These are phyloP conservation scores for Ceraclea dissimilis DNA, from an alignment of 2,888 invertebrate species.

Conservation along the genomic window DNA sequence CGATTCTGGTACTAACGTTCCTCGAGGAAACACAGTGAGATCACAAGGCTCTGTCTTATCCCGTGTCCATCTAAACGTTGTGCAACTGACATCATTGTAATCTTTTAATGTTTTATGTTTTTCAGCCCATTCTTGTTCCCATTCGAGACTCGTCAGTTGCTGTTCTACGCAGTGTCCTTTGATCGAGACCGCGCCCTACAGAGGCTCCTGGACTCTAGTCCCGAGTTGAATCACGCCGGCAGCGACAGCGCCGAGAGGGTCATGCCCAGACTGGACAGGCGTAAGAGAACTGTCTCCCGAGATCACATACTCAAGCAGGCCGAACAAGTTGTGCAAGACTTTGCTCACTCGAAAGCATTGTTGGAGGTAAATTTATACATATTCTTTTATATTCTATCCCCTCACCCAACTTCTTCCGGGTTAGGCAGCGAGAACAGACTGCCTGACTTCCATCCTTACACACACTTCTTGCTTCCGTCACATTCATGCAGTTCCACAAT, in stretches of 20 bases:
- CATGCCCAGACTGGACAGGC: slow-evolving; percentile 85
- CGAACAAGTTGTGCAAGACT: slow-evolving; percentile 89
- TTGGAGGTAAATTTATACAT: slow-evolving; percentile 63
- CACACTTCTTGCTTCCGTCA: too few relatives aligned
- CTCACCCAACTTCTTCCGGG: slow-evolving; percentile 48
- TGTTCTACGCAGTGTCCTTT: slow-evolving; percentile 96
- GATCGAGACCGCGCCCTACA: slow-evolving; percentile 96
- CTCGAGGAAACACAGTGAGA: too few relatives aligned
- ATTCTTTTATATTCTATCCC: background rate
- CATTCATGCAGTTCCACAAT: too few relatives aligned
- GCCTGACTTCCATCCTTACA: too few relatives aligned
- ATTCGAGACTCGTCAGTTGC: slow-evolving; percentile 91
- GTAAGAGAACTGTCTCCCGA: slow-evolving; percentile 83
- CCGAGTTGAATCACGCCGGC: slow-evolving; percentile 65
- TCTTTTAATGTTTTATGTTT: slow-evolving; percentile 16
- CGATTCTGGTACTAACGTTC: too few relatives aligned
- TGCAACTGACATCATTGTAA: too few relatives aligned
- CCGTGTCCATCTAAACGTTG: too few relatives aligned
- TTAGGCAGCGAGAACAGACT: too few relatives aligned
- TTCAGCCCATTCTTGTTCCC: slow-evolving; percentile 91
- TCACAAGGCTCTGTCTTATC: too few relatives aligned
- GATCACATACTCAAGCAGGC: slow-evolving; percentile 92
- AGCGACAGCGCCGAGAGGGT: slow-evolving; percentile 78
- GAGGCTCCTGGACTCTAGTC: slow-evolving; percentile 86
- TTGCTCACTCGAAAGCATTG: slow-evolving; percentile 85